These are phyloP conservation scores for Microcebus ravelobensis DNA, from an alignment of 2,113 vertebrate genomes.

Conservation along the genomic window DNA sequence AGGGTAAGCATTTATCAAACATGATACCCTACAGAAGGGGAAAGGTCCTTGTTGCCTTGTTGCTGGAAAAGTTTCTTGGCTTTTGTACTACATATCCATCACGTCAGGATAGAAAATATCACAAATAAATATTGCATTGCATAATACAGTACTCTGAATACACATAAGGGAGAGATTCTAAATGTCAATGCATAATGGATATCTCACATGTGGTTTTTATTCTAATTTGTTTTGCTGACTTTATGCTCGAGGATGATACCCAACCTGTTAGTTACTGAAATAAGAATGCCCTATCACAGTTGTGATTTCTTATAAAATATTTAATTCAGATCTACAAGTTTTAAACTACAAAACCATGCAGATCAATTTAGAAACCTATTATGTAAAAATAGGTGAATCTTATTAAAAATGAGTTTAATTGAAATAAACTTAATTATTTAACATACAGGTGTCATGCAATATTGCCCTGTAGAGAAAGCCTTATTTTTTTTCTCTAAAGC, in stretches of 20 bases:
- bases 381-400: neutral
- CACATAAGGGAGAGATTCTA: conserved; percentile 37
- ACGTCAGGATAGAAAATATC: conserved; percentile 55
- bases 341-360: neutral
- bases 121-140: conserved; percentile 64
- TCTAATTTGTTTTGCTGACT: conserved; percentile 50
- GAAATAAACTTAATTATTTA: conserved; percentile 65
- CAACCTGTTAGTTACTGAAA: neutral
- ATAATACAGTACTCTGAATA: conserved; percentile 42
- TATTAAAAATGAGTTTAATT: neutral
- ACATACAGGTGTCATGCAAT: neutral
- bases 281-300: neutral
- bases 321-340: conserved; percentile 8
- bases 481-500: conserved; percentile 22
- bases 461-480: neutral
- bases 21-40: neutral
- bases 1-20: conserved; percentile 33
- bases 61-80: neutral
- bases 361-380: conserved; percentile 36
- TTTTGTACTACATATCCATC: neutral
- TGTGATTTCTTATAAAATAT: conserved; percentile 25
- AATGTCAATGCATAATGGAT: conserved; percentile 59
- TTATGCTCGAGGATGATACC: conserved; percentile 36
- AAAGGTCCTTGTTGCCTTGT: neutral
- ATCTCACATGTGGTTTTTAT: conserved; percentile 38